phyloP scores from a whole-genome alignment of 2,797 vertebrate species.

The Spinus pinus region DNA sequence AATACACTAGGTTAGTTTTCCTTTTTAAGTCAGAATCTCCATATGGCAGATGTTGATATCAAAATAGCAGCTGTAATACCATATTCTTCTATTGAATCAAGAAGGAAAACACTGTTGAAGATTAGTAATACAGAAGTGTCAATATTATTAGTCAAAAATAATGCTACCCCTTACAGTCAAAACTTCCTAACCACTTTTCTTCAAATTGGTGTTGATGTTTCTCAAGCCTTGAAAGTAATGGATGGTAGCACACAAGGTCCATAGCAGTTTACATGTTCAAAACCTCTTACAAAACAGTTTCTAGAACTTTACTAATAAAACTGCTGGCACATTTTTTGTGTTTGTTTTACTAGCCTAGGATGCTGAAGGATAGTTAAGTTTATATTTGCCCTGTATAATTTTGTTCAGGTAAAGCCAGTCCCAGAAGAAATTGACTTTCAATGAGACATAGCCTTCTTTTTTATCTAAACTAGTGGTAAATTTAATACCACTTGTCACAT shows the following conservation, averaged over 20 bases:
- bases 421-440: not conserved
- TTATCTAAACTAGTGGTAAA: not conserved
- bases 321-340: not conserved
- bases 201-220: not conserved
- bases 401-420: not conserved
- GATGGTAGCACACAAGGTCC: not conserved
- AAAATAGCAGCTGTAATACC: slow-evolving; percentile 26
- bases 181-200: not conserved
- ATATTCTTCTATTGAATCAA: slow-evolving; percentile 12
- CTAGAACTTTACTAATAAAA: not conserved
- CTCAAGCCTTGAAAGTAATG: not conserved
- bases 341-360: not conserved
- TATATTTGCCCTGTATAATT: not conserved
- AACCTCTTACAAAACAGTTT: not conserved
- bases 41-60: slow-evolving; percentile 45
- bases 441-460: not conserved
- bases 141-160: not conserved
- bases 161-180: not conserved
- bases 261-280: not conserved
- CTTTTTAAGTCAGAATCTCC: slow-evolving; percentile 33
- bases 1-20: not conserved
- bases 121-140: not conserved
- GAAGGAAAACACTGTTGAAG: not conserved
- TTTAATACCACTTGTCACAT: not conserved
- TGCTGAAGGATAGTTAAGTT: not conserved